These are phyloP conservation scores for Bubo bubo DNA, from an alignment of 2,113 vertebrate genomes.

Conservation along the genomic window DNA sequence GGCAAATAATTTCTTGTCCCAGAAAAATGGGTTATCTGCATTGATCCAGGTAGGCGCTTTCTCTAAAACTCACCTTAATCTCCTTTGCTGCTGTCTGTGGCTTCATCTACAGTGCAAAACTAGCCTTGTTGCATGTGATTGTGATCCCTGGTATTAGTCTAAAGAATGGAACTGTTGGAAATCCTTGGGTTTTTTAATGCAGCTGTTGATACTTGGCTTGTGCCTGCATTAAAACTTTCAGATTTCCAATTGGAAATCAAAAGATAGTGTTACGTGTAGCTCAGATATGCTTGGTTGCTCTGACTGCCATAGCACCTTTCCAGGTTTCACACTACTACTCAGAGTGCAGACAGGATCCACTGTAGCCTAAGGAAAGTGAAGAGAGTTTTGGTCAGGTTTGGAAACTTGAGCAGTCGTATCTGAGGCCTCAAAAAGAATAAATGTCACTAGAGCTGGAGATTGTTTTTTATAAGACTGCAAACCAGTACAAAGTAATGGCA, in stretches of 20 bases:
- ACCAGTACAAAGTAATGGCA: not conserved
- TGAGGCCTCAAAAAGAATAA: not conserved
- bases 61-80: not conserved
- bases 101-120: conserved; percentile 64
- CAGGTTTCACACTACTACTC: not conserved
- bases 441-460: not conserved
- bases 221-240: conserved; percentile 25
- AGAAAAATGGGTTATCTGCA: not conserved
- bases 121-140: conserved; percentile 58
- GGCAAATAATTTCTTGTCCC: not conserved
- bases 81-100: conserved; percentile 53
- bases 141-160: conserved; percentile 40
- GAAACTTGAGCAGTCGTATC: not conserved
- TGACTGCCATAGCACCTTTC: not conserved
- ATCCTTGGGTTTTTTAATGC: conserved; percentile 10
- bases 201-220: not conserved
- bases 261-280: not conserved
- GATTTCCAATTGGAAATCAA: conserved; percentile 19
- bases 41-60: not conserved
- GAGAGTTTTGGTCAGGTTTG: not conserved
- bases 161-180: conserved; percentile 3
- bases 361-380: not conserved
- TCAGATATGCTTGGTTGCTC: not conserved
- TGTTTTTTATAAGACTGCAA: not conserved
- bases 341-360: not conserved